Base-by-base conservation (phyloP, 37 sponge, comb jelly and placozoan species). In the Petrosia ficiformis region DNA sequence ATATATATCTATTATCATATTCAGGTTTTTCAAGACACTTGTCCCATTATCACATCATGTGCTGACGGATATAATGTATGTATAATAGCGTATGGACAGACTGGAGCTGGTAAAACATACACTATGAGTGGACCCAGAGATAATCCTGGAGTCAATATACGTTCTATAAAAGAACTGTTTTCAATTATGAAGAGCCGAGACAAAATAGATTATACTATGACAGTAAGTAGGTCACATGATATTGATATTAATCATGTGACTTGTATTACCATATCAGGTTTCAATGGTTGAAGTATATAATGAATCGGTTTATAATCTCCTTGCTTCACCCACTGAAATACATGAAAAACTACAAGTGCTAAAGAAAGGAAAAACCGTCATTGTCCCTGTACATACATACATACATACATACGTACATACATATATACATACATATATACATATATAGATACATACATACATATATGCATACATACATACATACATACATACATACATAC, bases 51-150 rank as follows among this genome's bases (percentile, higher is more conserved):
- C 44, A 87, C 79, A 0, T 87, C 89, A 10, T 80, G 86, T 69
- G 93, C 80, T 25, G 93, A 92, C 60, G 93, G 93, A 5, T 92
- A 92, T 70, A 92, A 87, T 73, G 89, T 92, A 59, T 92, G 93
- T 38, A 87, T 92, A 22, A 80, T 92, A 37, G 93, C 93, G 3
- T 92, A 87, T 71, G 93, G 93, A 4, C 93, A 92, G 65, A 92
- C 93, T 6, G 84, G 85, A 3, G 73, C 93, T 30, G 93, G 93
- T 3, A 92, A 92, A 79, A 92, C 93, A 36, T 92, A 92, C 82
- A 92, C 93, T 25, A 92, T 92, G 93, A 92, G 84, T 85, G 93
- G 93, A 19, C 64, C 88, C 36, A 26, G 24, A 0, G 71, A 80
- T 14, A 66, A 77, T 22, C 82, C 82, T 29, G 93, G 93, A 34